These are phyloP conservation scores for Aspidiotus rigidus DNA, from an alignment of 2,888 invertebrate species.

Conservation along the genomic window DNA sequence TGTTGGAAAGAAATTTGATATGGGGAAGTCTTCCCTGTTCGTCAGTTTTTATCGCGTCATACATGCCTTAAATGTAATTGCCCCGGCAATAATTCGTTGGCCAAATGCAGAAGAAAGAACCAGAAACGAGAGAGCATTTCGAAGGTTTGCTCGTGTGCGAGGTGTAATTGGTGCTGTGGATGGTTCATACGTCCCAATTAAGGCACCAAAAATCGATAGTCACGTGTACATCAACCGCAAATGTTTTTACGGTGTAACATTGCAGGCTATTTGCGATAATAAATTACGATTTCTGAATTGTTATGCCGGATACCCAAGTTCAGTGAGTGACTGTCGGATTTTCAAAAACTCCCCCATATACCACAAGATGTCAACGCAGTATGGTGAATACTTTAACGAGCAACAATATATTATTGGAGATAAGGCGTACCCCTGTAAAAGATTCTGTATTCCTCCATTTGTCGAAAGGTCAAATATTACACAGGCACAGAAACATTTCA, in stretches of 20 bases:
- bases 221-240: constrained; percentile 37
- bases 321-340: constrained; percentile 18
- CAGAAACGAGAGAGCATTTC: background rate
- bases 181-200: background rate
- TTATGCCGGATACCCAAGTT: constrained; percentile 39
- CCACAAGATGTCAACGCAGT: background rate
- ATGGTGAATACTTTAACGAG: constrained; percentile 5
- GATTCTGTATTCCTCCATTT: constrained; percentile 31
- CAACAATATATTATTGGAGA: constrained; percentile 20
- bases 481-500: constrained; percentile 21
- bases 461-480: constrained; percentile 16
- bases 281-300: constrained; percentile 36
- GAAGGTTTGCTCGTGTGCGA: background rate
- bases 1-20: background rate
- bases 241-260: constrained; percentile 38
- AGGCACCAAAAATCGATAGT: background rate
- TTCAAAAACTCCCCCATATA: constrained; percentile 7
- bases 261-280: constrained; percentile 38
- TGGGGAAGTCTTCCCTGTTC: background rate
- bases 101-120: background rate
- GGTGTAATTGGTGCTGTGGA: background rate
- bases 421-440: constrained; percentile 12
- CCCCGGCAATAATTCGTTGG: background rate
- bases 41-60: background rate
- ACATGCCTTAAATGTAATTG: background rate